Evolutionary conservation across 2,113 vertebrate species (phyloP), one percentile per base, ranked within the genome.

Genomic region (Perca schrenkii): DNA sequence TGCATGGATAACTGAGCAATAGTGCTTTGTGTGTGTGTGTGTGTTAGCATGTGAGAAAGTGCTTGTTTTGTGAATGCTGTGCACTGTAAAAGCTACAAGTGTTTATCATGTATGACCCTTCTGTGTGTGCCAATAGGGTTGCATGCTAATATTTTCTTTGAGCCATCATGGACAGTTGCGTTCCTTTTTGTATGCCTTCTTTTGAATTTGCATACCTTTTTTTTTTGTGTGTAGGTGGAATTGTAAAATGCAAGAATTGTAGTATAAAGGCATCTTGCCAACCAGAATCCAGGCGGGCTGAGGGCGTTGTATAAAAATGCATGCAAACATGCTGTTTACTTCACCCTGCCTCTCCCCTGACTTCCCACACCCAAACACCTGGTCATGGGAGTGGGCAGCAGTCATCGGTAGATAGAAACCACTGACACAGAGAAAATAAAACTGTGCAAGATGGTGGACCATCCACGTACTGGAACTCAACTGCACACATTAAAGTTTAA

Each of bases 281-380:
- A 73, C 46, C 4, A 74, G 56, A 77, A 83, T 83, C 77, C 77
- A 75, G 86, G 77, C 82, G 80, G 79, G 84, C 80, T 88, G 88
- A 88, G 82, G 92, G 87, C 67, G 63, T 90, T 87, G 86, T 80
- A 94, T 94, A 82, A 93, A 95, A 94, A 94, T 93, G 90, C 90
- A 94, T 89, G 84, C 88, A 92, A 90, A 93, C 93, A 93, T 93
- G 92, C 88, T 94, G 93, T 92, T 92, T 91, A 90, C 91, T 93
- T 54, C 87, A 94, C 89, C 88, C 86, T 81, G 67, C 46, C 53
- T 73, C 72, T 86, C 52, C 86, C 69, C 87, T 86, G 89, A 85
- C 91, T 90, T 87, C 86, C 83, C 86, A 93, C 88, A 85, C 90
- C 69, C 78, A 74, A 92, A 92, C 93, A 94, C 90, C 90, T 52